These are phyloP conservation scores for Brachionus paranguensis DNA, from an alignment of 1,140 invertebrate species.

Conservation along the genomic window DNA sequence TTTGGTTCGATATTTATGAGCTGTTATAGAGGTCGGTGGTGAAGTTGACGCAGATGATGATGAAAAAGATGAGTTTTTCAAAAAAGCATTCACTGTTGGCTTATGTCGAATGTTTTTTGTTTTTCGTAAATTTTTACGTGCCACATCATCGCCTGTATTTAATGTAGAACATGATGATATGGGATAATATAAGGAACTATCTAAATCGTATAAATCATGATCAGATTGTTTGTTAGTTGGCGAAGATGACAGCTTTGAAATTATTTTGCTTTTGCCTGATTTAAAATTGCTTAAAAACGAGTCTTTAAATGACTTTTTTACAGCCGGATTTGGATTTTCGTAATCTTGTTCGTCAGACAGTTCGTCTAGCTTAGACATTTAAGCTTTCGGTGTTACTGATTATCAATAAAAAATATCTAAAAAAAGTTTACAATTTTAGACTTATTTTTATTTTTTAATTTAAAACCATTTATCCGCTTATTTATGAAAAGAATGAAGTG, in stretches of 20 bases:
- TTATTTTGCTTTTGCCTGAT: neutral
- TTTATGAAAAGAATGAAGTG: neutral
- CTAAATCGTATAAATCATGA: neutral
- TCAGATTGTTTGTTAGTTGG: neutral
- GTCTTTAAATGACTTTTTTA: slow-evolving; percentile 6
- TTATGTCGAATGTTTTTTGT: neutral
- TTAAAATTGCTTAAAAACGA: slow-evolving; percentile 24
- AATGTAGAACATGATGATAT: neutral
- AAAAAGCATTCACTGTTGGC: neutral
- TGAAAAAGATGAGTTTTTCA: slow-evolving; percentile 13
- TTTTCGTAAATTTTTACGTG: neutral
- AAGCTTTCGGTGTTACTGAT: neutral
- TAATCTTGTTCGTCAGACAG: neutral
- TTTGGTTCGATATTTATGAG: neutral
- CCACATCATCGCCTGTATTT: neutral
- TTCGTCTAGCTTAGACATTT: neutral
- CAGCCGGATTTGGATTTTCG: neutral
- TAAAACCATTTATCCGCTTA: neutral
- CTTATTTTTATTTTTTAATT: neutral
- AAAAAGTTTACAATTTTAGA: neutral
- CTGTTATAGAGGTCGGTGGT: neutral
- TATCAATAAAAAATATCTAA: neutral
- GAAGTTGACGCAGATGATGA: slow-evolving; percentile 3
- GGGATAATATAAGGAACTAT: neutral
- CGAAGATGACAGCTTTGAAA: slow-evolving; percentile 6